Evolutionary conservation across 2,113 vertebrate species (phyloP).

Genomic region (Menura novaehollandiae): DNA sequence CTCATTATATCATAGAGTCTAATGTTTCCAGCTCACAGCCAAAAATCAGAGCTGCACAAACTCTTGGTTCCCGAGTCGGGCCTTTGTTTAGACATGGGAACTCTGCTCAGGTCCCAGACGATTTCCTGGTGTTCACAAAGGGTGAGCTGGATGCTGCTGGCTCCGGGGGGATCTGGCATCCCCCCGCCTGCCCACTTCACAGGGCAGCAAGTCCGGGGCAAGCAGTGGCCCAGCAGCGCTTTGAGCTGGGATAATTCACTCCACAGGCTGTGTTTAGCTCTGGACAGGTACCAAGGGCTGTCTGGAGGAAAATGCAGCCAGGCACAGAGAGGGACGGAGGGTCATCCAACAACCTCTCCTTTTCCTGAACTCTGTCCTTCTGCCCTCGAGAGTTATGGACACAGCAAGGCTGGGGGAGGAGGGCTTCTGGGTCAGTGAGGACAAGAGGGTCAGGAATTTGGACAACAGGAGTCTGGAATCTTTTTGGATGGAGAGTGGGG

Average conservation of each 20-base stretch:
- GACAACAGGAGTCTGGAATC: neutral
- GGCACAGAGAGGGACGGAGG: neutral
- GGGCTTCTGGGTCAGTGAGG: neutral
- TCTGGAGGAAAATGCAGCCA: neutral
- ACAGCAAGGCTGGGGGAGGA: neutral
- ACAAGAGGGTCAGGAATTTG: neutral
- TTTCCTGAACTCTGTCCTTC: neutral
- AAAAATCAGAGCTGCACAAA: neutral
- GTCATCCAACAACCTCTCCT: neutral
- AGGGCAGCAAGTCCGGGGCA: neutral
- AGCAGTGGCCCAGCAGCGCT: neutral
- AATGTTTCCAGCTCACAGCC: constrained; percentile 13
- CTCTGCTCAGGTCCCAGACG: neutral
- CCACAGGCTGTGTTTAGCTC: neutral
- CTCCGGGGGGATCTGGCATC: neutral
- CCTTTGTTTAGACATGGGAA: neutral
- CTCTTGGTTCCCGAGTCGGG: neutral
- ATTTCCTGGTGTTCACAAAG: neutral
- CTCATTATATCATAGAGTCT: constrained; percentile 14
- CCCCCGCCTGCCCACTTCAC: neutral
- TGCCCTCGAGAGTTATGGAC: neutral
- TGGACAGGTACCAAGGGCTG: neutral
- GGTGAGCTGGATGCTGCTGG: neutral
- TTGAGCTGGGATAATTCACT: neutral
- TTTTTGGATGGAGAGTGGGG: neutral